Conservation (phyloP, 2,888 invertebrate genomes). For the Nysson spinosus region DNA sequence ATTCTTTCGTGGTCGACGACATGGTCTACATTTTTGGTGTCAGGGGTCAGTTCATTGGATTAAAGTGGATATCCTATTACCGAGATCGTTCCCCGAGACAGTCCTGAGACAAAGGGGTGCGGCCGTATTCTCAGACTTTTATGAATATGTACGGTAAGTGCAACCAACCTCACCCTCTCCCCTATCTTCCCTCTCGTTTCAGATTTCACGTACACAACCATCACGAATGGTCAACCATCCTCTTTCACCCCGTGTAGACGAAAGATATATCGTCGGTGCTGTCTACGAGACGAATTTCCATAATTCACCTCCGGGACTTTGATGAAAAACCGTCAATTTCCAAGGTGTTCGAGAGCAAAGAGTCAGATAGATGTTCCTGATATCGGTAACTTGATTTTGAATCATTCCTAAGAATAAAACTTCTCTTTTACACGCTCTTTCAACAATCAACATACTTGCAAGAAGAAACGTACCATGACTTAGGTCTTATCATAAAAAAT, state of each 20-base stretch:
- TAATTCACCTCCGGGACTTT: conserved; percentile 4
- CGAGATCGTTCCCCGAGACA: not conserved
- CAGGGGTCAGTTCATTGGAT: no score
- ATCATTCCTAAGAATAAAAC: no score
- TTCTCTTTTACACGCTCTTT: not conserved
- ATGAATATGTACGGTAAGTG: not conserved
- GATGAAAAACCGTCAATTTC: not conserved
- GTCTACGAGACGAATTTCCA: not conserved
- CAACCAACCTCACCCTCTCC: not conserved
- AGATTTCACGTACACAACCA: not conserved
- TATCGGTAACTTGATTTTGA: not conserved
- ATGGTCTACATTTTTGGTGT: no score
- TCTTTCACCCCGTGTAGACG: not conserved
- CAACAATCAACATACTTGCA: no score
- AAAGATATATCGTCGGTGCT: conserved; percentile 1
- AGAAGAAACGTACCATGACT: no score
- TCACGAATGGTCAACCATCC: not conserved
- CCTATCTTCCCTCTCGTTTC: not conserved
- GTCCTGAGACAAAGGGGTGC: not conserved
- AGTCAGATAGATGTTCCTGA: not conserved
- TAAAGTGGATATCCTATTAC: conserved; percentile 19
- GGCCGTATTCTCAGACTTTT: not conserved
- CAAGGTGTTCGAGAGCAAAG: not conserved
- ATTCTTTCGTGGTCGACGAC: no score
- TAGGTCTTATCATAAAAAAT: no score